Conservation (phyloP, 2,113 vertebrate species). For the Glaucomys volans region DNA sequence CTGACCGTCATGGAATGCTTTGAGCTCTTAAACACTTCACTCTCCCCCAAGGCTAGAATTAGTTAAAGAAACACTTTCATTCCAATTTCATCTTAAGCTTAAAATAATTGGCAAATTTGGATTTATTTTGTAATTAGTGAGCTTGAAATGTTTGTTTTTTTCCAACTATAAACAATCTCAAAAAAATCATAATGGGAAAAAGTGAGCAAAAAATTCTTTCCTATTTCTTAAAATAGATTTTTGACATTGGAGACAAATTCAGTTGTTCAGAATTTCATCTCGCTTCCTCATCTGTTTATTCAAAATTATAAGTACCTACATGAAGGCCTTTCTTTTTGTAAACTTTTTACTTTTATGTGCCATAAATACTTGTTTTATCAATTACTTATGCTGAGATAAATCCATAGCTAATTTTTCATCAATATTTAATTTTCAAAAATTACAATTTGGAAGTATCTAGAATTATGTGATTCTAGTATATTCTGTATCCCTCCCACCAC, state of each 20-base stretch:
- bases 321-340: background rate
- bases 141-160: background rate
- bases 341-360: background rate
- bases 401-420: background rate
- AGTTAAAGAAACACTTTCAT: background rate
- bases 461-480: background rate
- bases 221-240: background rate
- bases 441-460: background rate
- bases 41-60: background rate
- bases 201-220: background rate
- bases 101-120: background rate
- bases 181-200: slow-evolving; percentile 13
- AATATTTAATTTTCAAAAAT: background rate
- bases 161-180: background rate
- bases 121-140: background rate
- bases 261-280: background rate
- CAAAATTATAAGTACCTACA: background rate
- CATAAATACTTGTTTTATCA: background rate
- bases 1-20: background rate
- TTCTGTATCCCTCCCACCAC: background rate
- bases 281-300: background rate
- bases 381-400: background rate
- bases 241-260: background rate
- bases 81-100: slow-evolving; percentile 4
- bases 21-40: background rate